These are phyloP conservation scores for Cydia strobilella DNA, from an alignment of 1,140 invertebrate species.

Conservation along the genomic window DNA sequence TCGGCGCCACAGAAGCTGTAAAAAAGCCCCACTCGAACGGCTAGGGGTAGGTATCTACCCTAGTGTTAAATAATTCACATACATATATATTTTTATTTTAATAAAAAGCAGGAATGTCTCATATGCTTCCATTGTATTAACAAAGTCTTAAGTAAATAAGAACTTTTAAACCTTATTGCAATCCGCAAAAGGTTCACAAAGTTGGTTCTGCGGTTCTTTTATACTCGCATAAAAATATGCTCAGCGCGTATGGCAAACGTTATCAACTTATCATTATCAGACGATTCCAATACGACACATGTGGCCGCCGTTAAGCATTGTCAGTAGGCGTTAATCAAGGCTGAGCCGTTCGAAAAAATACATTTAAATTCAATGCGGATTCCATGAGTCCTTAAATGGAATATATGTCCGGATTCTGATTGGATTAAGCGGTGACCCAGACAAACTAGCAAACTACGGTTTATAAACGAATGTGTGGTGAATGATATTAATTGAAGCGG, in stretches of 20 bases:
- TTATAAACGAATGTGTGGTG: not conserved
- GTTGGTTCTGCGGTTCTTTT: not conserved
- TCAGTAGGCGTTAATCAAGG: constrained; percentile 30
- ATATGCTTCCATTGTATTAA: not conserved
- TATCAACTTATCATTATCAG: constrained; percentile 25
- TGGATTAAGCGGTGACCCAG: constrained; percentile 9
- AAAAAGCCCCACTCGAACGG: not conserved
- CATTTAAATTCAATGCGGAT: constrained; percentile 21
- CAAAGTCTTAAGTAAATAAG: not conserved
- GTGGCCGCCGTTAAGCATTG: constrained; percentile 6
- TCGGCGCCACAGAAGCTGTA: no score
- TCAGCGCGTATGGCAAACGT: constrained; percentile 4
- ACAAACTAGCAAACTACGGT: not conserved
- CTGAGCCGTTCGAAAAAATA: not conserved
- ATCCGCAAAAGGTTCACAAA: not conserved
- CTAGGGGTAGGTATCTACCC: not conserved
- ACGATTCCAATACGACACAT: constrained; percentile 17
- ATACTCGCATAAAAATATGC: constrained; percentile 10
- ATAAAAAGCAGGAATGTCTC: not conserved
- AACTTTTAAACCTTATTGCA: not conserved
- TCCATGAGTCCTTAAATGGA: not conserved
- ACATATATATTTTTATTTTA: not conserved
- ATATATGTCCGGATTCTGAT: constrained; percentile 11
- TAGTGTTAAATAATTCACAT: not conserved
- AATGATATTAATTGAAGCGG: not conserved